These are phyloP conservation scores for Pomatorhinus ruficollis DNA, from an alignment of 2,113 vertebrate genomes.

Conservation along the genomic window DNA sequence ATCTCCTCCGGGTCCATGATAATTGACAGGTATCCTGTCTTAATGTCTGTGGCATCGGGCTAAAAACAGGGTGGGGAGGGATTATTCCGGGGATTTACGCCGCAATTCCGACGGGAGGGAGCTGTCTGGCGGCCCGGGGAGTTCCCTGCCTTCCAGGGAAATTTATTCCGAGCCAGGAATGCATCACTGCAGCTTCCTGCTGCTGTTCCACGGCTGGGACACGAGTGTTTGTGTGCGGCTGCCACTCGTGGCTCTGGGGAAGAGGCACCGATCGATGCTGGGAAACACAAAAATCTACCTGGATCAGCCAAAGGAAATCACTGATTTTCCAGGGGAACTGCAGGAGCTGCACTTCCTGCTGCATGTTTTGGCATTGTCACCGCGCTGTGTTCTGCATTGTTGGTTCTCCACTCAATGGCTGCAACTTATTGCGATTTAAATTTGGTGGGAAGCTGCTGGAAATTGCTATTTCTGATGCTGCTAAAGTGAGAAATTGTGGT, in stretches of 20 bases:
- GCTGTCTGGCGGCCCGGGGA: neutral
- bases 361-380: neutral
- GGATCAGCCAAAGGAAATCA: neutral
- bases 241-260: neutral
- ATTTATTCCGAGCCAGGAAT: neutral
- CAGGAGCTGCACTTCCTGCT: neutral
- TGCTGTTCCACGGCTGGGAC: neutral
- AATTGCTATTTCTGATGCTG: neutral
- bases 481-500: neutral
- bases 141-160: neutral
- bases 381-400: neutral
- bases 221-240: neutral
- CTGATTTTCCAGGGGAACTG: neutral
- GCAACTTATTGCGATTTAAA: neutral
- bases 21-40: conserved; percentile 91
- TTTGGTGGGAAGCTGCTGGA: neutral
- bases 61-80: conserved; percentile 1
- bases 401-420: neutral
- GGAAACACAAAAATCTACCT: neutral
- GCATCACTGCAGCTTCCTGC: neutral
- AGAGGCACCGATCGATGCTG: neutral
- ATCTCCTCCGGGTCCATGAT: conserved; percentile 94
- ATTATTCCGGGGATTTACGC: neutral
- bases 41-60: conserved; percentile 84
- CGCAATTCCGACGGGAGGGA: neutral